A percentile compares a stretch with the other conserved stretches of the same genome.
Evolutionary conservation across 1,140 invertebrate species (phyloP).

Genomic region (Chlorops oryzae): DNA sequence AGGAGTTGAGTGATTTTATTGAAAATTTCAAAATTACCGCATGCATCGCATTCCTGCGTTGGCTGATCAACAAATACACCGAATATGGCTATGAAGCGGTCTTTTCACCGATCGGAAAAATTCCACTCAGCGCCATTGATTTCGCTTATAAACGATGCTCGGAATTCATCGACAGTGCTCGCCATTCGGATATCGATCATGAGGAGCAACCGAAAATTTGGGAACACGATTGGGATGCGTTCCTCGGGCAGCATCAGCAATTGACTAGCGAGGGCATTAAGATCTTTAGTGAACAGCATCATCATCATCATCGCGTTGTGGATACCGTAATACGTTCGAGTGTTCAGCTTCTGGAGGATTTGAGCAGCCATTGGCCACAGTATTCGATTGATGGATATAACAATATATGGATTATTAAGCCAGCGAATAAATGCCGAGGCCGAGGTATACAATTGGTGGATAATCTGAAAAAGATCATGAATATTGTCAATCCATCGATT

Average conservation of each 20-base stretch:
- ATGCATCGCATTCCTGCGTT: constrained; percentile 75
- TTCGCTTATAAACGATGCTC: constrained; percentile 71
- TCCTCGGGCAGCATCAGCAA: constrained; percentile 69
- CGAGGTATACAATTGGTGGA: constrained; percentile 83
- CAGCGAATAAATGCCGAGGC: constrained; percentile 86
- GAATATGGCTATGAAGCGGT: constrained; percentile 53
- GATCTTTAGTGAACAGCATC: constrained; percentile 39
- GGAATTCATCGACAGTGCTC: constrained; percentile 66
- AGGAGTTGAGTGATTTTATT: constrained; percentile 81
- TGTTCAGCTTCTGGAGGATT: constrained; percentile 46
- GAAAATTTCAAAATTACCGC: constrained; percentile 86
- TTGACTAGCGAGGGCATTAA: constrained; percentile 59
- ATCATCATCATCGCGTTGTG: constrained; percentile 32
- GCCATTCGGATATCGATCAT: constrained; percentile 81
- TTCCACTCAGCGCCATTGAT: constrained; percentile 67
- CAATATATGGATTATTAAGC: constrained; percentile 95
- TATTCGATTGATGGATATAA: constrained; percentile 72
- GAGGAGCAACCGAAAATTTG: constrained; percentile 62
- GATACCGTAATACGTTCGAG: constrained; percentile 46
- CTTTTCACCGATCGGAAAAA: constrained; percentile 56
- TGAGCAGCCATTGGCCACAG: constrained; percentile 68
- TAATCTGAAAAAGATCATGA: constrained; percentile 77
- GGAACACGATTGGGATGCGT: constrained; percentile 82
- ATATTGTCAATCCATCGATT: constrained; percentile 57
- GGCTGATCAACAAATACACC: constrained; percentile 58